Conservation (phyloP, 1,140 invertebrate genomes). For the Polypedilum vanderplanki region DNA sequence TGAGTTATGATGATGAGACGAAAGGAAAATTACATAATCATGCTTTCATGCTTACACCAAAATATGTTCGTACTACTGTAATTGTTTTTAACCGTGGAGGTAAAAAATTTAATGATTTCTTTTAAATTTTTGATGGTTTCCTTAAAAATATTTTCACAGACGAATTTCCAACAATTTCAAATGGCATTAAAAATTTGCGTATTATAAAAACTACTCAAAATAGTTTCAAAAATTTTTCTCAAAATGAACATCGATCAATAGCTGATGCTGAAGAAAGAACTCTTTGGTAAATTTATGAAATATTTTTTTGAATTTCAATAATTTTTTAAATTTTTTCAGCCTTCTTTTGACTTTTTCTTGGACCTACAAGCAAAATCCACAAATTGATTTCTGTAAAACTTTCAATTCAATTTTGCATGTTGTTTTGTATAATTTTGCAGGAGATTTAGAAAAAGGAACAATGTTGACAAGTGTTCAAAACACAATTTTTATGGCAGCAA, state of each 20-base stretch:
- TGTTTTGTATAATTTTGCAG: conserved; percentile 67
- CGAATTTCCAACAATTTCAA: conserved; percentile 49
- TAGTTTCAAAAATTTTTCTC: conserved; percentile 66
- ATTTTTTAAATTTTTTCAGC: conserved; percentile 45
- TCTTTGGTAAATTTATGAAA: conserved; percentile 40
- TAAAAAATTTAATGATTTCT: no score
- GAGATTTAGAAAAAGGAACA: conserved; percentile 56
- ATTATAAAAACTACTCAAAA: conserved; percentile 70
- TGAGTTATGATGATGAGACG: conserved; percentile 44
- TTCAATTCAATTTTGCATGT: conserved; percentile 64
- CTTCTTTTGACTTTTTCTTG: conserved; percentile 63
- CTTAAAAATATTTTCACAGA: no score
- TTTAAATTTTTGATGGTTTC: no score
- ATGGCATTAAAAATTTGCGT: conserved; percentile 56
- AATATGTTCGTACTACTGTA: conserved; percentile 54
- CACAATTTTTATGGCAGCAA: no score
- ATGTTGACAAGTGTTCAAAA: conserved; percentile 69
- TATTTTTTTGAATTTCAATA: no score
- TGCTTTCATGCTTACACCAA: conserved; percentile 61
- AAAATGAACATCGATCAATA: conserved; percentile 67
- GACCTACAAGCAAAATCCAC: conserved; percentile 55
- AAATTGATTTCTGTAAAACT: conserved; percentile 57
- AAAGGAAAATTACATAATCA: conserved; percentile 58
- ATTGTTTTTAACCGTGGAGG: conserved; percentile 57
- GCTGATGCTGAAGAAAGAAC: conserved; percentile 65